These are phyloP conservation scores for Chanos chanos DNA, from an alignment of 2,797 vertebrate genomes.

Conservation along the genomic window DNA sequence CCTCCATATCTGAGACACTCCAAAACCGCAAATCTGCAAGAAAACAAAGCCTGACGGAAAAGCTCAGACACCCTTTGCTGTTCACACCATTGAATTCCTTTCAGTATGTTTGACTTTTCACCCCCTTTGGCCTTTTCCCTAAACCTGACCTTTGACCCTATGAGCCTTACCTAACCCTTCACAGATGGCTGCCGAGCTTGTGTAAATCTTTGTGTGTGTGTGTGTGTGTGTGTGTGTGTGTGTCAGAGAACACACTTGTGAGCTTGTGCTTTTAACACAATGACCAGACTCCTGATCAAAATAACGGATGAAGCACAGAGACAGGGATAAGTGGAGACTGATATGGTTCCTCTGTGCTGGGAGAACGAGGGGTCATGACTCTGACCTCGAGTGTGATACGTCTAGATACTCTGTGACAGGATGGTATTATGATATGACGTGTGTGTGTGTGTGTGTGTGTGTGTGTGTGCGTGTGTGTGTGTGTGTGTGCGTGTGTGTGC, in stretches of 20 bases:
- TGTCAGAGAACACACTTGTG: neutral
- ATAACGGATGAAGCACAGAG: slow-evolving; percentile 24
- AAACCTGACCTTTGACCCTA: neutral
- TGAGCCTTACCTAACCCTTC: neutral
- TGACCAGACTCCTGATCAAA: slow-evolving; percentile 18
- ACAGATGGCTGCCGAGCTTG: neutral
- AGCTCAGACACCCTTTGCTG: too few species aligned
- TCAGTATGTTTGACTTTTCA: too few species aligned
- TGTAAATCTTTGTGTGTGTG: neutral
- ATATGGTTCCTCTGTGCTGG: neutral
- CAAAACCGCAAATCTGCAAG: too few species aligned
- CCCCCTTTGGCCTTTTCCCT: neutral
- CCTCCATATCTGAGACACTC: too few species aligned
- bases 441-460: too few species aligned
- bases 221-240: slow-evolving; percentile 1
- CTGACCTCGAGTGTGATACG: too few species aligned
- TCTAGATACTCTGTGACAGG: too few species aligned
- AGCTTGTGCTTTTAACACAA: slow-evolving; percentile 39
- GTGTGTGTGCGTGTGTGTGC: neutral
- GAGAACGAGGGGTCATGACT: too few species aligned
- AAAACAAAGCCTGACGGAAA: too few species aligned
- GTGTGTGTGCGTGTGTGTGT: too few species aligned
- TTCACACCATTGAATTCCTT: too few species aligned
- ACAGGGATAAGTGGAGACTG: neutral
- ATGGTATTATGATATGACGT: too few species aligned